Conservation (phyloP, 2,113 vertebrate genomes). For the Andinoacara biseriatus region DNA sequence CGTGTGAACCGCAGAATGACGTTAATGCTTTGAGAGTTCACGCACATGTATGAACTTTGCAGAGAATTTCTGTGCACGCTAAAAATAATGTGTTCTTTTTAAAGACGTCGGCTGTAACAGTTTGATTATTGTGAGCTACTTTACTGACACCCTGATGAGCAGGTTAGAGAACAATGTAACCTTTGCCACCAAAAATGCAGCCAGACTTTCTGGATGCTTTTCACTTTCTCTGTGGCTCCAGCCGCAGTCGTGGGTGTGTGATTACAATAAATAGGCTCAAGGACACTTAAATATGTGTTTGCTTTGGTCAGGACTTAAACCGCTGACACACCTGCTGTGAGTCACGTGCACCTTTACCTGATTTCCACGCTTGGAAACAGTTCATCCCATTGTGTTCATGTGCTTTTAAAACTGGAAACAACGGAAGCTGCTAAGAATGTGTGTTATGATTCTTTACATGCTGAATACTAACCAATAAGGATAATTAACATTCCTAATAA, state of each 20-base stretch:
- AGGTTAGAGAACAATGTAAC: too few relatives aligned
- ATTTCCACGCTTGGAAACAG: background rate
- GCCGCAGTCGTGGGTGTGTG: too few relatives aligned
- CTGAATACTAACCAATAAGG: background rate
- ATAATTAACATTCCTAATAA: fast-evolving
- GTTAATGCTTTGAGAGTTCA: background rate
- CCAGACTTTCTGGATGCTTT: fast-evolving
- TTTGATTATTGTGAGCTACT: background rate
- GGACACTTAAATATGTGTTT: background rate
- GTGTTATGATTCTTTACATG: background rate
- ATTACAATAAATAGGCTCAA: background rate
- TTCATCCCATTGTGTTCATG: background rate
- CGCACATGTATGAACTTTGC: background rate
- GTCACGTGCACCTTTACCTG: background rate
- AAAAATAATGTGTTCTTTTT: background rate
- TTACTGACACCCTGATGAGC: background rate
- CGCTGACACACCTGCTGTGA: background rate
- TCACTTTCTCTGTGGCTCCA: background rate
- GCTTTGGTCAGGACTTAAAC: background rate
- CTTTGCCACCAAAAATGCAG: background rate
- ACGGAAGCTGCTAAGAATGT: background rate
- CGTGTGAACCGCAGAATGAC: slow-evolving; percentile 24
- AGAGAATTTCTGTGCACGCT: fast-evolving
- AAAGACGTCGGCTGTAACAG: fast-evolving
- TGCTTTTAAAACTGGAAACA: background rate